phyloP scores from a whole-genome alignment of 1,140 invertebrate genomes.

The Nebria ingens region DNA sequence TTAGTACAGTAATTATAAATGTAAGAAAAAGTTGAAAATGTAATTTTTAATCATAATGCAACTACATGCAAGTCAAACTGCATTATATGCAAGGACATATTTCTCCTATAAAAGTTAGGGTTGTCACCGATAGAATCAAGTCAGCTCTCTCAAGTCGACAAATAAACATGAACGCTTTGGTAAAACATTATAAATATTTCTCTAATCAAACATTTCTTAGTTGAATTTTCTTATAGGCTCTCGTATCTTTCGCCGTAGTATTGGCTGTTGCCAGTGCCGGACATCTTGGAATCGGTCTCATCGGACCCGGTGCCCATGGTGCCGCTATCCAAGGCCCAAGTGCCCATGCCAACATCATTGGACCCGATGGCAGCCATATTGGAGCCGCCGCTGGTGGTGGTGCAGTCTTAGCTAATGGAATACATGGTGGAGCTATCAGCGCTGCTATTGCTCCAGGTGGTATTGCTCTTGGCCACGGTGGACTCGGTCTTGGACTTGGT shows the following conservation, averaged over 20 bases:
- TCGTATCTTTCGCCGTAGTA: constrained; percentile 16
- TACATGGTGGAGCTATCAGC: constrained; percentile 19
- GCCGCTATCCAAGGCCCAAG: constrained; percentile 22
- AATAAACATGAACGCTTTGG: neutral
- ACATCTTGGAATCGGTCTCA: constrained; percentile 1
- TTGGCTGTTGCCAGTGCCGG: constrained; percentile 21
- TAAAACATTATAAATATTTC: neutral
- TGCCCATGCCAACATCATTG: constrained; percentile 18
- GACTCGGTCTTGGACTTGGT: constrained; percentile 11
- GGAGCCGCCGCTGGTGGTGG: constrained; percentile 19
- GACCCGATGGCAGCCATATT: constrained; percentile 21
- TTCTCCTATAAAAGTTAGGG: neutral
- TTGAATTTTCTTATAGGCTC: constrained; percentile 14
- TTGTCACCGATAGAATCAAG: neutral
- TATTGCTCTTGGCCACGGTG: constrained; percentile 12
- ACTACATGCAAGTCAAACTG: neutral
- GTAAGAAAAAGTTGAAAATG: too few species aligned
- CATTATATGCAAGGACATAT: neutral
- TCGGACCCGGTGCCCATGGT: constrained; percentile 14
- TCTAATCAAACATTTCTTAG: neutral
- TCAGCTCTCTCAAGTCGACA: neutral
- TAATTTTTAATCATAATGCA: too few species aligned
- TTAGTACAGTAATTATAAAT: too few species aligned
- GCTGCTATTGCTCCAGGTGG: constrained; percentile 13
- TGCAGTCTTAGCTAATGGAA: constrained; percentile 16